A percentile compares a stretch with the other conserved stretches of the same genome.
phyloP scores from a whole-genome alignment of 2,113 vertebrate species.

The Pitta sordida region DNA sequence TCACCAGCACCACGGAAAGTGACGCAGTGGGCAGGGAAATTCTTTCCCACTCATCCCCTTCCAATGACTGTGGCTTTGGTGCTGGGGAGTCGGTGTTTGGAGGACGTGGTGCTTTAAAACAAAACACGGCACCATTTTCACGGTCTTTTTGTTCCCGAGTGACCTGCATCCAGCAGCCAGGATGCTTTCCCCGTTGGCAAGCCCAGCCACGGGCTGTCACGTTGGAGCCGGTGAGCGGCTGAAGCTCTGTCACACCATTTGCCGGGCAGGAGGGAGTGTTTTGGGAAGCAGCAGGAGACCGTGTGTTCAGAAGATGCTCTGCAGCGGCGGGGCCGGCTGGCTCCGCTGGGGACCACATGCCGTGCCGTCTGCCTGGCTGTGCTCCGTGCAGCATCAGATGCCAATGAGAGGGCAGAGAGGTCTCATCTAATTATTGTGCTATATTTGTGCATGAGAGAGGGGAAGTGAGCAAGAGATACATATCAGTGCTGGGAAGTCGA shows the following conservation, averaged over 20 bases:
- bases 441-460: neutral
- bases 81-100: neutral
- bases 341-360: neutral
- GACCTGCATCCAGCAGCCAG: neutral
- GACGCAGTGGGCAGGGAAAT: neutral
- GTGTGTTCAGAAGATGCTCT: neutral
- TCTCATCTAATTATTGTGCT: neutral
- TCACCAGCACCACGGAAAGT: neutral
- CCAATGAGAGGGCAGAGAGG: neutral
- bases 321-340: neutral
- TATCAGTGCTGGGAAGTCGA: neutral
- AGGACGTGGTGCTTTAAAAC: neutral
- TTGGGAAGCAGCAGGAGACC: neutral
- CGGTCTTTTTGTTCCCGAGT: fast-evolving
- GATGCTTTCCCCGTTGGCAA: neutral
- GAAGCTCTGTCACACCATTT: neutral
- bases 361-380: neutral
- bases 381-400: neutral
- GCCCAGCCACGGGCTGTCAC: fast-evolving
- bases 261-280: neutral
- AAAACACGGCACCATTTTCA: fast-evolving
- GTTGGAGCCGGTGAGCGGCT: neutral
- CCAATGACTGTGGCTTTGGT: fast-evolving
- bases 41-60: neutral
- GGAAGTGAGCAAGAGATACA: neutral